Conservation (phyloP, 2,797 vertebrate genomes). For the Uromys caudimaculatus region DNA sequence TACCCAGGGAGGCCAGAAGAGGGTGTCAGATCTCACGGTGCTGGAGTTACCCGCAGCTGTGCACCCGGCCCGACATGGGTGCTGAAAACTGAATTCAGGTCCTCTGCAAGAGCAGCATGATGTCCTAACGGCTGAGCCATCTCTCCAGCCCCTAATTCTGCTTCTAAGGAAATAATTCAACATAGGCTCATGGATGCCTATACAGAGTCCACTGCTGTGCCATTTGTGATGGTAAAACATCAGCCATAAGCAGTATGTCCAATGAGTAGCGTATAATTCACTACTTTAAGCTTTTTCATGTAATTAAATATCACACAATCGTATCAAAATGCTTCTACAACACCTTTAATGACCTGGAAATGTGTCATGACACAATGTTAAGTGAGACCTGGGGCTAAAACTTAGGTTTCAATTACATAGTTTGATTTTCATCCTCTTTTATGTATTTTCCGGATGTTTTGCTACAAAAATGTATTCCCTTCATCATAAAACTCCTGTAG, state of each 20-base stretch:
- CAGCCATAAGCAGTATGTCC: neutral
- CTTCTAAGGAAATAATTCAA: neutral
- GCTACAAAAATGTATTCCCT: neutral
- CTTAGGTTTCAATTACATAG: neutral
- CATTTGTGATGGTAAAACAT: conserved; percentile 1
- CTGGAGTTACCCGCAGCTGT: neutral
- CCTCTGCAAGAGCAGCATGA: neutral
- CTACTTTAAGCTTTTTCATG: neutral
- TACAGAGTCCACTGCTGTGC: neutral
- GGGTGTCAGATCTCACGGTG: neutral
- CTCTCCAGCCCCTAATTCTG: neutral
- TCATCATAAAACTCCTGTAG: neutral
- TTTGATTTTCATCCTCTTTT: conserved; percentile 30
- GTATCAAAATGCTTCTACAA: neutral
- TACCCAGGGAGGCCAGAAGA: neutral
- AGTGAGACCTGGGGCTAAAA: conserved; percentile 28
- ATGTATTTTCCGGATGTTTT: neutral
- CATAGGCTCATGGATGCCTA: neutral
- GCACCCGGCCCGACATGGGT: neutral
- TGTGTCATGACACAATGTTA: conserved; percentile 36
- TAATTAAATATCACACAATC: neutral
- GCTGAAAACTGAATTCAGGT: neutral
- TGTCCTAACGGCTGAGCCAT: neutral
- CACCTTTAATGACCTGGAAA: conserved; percentile 29
- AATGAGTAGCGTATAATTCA: neutral